phyloP scores from a whole-genome alignment of 2,888 invertebrate species.

The Acleris emargana region DNA sequence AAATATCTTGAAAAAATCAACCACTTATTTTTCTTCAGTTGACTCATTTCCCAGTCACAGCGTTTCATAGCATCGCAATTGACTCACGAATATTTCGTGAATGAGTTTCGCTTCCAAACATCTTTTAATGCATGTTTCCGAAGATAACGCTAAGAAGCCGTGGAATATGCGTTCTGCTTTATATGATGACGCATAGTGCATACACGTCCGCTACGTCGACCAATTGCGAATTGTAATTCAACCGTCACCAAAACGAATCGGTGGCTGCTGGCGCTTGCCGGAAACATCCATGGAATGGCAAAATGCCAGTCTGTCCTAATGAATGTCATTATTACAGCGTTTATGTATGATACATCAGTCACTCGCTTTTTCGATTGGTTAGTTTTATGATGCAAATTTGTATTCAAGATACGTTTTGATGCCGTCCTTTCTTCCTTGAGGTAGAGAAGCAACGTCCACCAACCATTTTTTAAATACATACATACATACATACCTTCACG shows the following conservation, averaged over 20 bases:
- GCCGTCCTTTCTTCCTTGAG: constrained; percentile 2
- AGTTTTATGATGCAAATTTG: constrained; percentile 2
- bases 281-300: constrained; percentile 73
- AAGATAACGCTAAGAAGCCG: constrained; percentile 48
- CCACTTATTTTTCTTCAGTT: not conserved
- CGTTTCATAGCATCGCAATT: constrained; percentile 12
- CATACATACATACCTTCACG: too few relatives aligned
- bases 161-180: constrained; percentile 48
- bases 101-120: constrained; percentile 6
- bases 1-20: not conserved
- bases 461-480: too few relatives aligned
- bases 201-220: constrained; percentile 59
- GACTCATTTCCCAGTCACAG: constrained; percentile 21
- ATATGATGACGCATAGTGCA: constrained; percentile 65
- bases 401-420: constrained; percentile 1
- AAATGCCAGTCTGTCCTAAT: constrained; percentile 69
- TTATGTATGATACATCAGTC: constrained; percentile 51
- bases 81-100: constrained; percentile 9
- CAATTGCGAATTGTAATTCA: constrained; percentile 69
- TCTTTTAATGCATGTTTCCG: not conserved
- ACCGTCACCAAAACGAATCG: constrained; percentile 71
- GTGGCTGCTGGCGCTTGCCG: constrained; percentile 64
- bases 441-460: not conserved
- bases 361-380: not conserved
- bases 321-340: constrained; percentile 61